Evolutionary conservation across 2,113 vertebrate genomes (phyloP).

Genomic region (Melanerpes formicivorus): DNA sequence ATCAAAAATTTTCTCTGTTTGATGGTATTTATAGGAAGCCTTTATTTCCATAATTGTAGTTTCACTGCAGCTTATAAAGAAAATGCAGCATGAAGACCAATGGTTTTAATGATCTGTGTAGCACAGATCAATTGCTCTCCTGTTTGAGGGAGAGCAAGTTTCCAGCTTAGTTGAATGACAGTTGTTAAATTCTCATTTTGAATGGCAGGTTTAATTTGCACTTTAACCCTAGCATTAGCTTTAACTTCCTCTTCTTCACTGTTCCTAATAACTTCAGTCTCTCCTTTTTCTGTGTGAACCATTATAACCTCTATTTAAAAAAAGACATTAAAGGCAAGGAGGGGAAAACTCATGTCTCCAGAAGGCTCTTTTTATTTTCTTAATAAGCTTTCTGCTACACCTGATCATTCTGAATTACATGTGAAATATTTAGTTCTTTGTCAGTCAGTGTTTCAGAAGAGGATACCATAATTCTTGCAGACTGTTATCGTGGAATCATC

Average conservation of each 20-base stretch:
- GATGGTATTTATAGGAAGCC: slow-evolving; percentile 57
- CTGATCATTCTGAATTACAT: neutral
- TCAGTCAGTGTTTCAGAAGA: neutral
- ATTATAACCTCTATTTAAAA: neutral
- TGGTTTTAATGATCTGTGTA: slow-evolving; percentile 6
- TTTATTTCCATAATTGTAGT: slow-evolving; percentile 27
- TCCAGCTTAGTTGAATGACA: slow-evolving; percentile 35
- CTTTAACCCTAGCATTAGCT: neutral
- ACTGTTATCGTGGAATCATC: neutral
- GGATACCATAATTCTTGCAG: neutral
- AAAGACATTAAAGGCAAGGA: neutral
- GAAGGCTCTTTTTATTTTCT: neutral
- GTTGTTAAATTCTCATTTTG: slow-evolving; percentile 29
- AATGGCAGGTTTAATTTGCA: slow-evolving; percentile 14
- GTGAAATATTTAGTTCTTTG: neutral
- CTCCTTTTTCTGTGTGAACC: neutral
- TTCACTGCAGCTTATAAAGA: slow-evolving; percentile 34
- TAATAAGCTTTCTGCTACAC: neutral
- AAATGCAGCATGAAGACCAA: neutral
- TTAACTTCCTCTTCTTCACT: neutral
- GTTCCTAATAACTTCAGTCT: neutral
- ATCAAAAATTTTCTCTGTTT: slow-evolving; percentile 50
- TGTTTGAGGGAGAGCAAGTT: neutral
- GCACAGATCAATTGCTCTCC: neutral
- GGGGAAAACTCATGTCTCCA: neutral